These are phyloP conservation scores for Dipodomys stephensi DNA, from an alignment of 2,113 vertebrate genomes.

Conservation along the genomic window DNA sequence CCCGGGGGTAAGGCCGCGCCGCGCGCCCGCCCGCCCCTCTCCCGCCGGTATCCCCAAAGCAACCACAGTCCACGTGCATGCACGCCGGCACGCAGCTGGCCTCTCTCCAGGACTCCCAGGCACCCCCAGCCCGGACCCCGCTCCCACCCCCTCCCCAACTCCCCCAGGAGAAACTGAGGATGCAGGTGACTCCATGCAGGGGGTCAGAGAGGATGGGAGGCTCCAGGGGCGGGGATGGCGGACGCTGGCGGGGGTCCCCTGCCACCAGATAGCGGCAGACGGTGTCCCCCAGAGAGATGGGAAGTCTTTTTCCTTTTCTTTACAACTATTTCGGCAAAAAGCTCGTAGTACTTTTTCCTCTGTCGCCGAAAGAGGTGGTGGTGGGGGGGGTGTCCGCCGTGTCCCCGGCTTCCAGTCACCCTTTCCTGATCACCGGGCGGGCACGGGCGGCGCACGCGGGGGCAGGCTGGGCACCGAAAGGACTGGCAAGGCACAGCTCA, in stretches of 20 bases:
- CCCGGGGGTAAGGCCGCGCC: constrained; percentile 86
- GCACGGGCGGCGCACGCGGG: neutral
- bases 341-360: neutral
- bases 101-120: too few species aligned
- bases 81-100: too few species aligned
- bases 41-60: neutral
- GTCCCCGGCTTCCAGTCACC: neutral
- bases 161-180: neutral
- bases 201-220: neutral
- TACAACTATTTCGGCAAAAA: neutral
- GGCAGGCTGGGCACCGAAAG: neutral
- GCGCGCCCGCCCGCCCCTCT: constrained; percentile 63
- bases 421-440: neutral
- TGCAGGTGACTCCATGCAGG: too few species aligned
- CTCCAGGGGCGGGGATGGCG: too few species aligned
- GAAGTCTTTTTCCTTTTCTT: neutral
- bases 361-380: neutral
- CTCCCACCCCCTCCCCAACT: neutral
- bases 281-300: neutral
- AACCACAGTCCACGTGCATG: too few species aligned
- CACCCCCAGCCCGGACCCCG: neutral
- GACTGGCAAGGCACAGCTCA: neutral
- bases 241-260: neutral
- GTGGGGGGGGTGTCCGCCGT: too few species aligned
- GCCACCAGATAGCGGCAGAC: neutral